A percentile compares a stretch with the other conserved stretches of the same genome.
These are phyloP conservation scores for Glossosoma conforme DNA, from an alignment of 1,140 invertebrate genomes.

Conservation along the genomic window DNA sequence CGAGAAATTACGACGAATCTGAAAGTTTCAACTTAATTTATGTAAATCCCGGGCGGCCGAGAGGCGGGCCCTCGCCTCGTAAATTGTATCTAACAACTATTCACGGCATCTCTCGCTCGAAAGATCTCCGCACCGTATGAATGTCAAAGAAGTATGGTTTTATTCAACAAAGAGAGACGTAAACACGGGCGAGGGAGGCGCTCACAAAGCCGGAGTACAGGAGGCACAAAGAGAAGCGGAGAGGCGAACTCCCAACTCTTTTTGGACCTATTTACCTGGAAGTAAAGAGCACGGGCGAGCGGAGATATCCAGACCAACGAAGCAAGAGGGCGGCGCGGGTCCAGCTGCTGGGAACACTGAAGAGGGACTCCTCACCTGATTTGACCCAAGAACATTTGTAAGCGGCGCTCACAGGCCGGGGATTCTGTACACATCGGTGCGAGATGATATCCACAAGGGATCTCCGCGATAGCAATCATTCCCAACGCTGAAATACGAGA, in stretches of 20 bases:
- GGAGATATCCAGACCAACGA: conserved; percentile 27
- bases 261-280: conserved; percentile 29
- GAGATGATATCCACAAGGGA: too few species aligned
- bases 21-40: too few species aligned
- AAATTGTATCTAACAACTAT: conserved; percentile 22
- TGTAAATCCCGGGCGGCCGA: too few species aligned
- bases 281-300: conserved; percentile 26
- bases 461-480: too few species aligned
- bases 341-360: too few species aligned
- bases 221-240: conserved; percentile 22
- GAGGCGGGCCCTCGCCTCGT: neutral
- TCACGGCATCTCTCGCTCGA: conserved; percentile 11
- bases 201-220: neutral
- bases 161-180: conserved; percentile 22
- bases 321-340: conserved; percentile 26
- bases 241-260: conserved; percentile 29
- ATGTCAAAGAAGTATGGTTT: conserved; percentile 31
- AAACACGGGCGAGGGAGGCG: conserved; percentile 6
- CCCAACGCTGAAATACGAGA: too few species aligned
- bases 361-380: too few species aligned
- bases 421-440: too few species aligned
- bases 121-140: conserved; percentile 14
- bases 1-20: too few species aligned
- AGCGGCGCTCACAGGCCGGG: too few species aligned
- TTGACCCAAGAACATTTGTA: too few species aligned